A percentile compares a stretch with the other conserved stretches of the same genome.
These are phyloP conservation scores for Oncorhynchus masou DNA, from an alignment of 2,113 vertebrate genomes.

Conservation along the genomic window DNA sequence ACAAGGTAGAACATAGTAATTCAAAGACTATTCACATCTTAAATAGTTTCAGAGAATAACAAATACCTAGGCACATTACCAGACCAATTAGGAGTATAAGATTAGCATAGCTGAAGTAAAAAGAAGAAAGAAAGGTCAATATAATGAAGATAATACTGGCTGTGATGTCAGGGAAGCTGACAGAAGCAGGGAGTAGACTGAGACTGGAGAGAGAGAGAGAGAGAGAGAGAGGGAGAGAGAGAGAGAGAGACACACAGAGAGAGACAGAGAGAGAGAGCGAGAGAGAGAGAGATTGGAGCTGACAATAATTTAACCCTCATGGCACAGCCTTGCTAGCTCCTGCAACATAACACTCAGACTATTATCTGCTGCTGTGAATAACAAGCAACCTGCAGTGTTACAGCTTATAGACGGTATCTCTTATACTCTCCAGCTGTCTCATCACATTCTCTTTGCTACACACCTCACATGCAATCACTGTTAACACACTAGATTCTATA, in stretches of 20 bases:
- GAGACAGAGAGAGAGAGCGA: background rate
- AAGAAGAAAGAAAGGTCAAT: conserved; percentile 31
- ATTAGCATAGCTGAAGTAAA: conserved; percentile 28
- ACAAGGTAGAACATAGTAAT: too few species aligned
- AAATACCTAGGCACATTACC: too few species aligned
- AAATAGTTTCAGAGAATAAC: background rate
- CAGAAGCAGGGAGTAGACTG: conserved; percentile 33
- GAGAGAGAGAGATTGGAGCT: background rate
- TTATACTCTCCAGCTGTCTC: background rate
- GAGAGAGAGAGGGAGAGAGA: background rate
- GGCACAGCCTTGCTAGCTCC: background rate
- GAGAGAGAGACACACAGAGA: background rate
- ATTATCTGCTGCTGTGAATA: background rate
- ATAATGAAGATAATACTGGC: conserved; percentile 51
- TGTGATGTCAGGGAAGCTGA: conserved; percentile 37
- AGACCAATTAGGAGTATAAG: background rate
- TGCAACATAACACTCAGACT: background rate
- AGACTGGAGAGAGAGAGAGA: background rate
- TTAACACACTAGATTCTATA: too few species aligned
- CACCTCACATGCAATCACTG: background rate
- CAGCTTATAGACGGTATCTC: background rate
- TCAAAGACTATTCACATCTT: background rate
- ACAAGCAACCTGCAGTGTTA: background rate
- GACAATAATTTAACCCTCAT: conserved; percentile 48
- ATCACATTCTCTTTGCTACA: conserved; percentile 41